Evolutionary conservation across 1,140 invertebrate genomes (phyloP).

Genomic region (Lepidurus packardi): DNA sequence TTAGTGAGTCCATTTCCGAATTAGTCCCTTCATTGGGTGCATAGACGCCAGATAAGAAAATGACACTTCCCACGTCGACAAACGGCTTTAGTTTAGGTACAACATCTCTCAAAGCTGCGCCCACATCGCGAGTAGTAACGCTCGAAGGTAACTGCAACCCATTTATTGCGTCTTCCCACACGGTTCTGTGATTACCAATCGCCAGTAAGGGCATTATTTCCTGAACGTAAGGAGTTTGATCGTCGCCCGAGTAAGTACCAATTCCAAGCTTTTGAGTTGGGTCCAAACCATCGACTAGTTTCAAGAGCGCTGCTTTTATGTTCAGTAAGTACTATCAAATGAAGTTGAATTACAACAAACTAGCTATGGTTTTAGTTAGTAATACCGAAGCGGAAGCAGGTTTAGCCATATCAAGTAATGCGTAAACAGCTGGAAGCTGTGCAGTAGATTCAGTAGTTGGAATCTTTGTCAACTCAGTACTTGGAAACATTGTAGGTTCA

Average conservation of each 20-base stretch:
- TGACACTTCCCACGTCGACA: neutral
- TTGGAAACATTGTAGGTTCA: too few species aligned
- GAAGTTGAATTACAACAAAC: neutral
- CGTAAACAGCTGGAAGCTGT: too few species aligned
- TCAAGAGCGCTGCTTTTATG: neutral
- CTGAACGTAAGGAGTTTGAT: neutral
- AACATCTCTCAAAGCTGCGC: neutral
- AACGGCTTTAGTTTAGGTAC: neutral
- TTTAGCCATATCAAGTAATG: too few species aligned
- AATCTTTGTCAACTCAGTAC: too few species aligned
- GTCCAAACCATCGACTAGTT: neutral
- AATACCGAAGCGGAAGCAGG: too few species aligned
- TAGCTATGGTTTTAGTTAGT: neutral
- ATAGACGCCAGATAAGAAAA: neutral
- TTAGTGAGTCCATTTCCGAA: neutral
- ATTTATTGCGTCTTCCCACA: neutral
- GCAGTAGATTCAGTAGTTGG: too few species aligned
- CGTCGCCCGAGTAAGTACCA: neutral
- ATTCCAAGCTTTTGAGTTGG: neutral
- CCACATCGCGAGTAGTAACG: neutral
- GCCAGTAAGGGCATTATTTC: neutral
- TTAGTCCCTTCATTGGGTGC: neutral
- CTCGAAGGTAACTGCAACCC: neutral
- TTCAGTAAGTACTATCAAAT: neutral
- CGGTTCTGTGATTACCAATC: neutral